phyloP scores from a whole-genome alignment of 2,888 invertebrate species.

The Marasmarcha lunaedactyla region DNA sequence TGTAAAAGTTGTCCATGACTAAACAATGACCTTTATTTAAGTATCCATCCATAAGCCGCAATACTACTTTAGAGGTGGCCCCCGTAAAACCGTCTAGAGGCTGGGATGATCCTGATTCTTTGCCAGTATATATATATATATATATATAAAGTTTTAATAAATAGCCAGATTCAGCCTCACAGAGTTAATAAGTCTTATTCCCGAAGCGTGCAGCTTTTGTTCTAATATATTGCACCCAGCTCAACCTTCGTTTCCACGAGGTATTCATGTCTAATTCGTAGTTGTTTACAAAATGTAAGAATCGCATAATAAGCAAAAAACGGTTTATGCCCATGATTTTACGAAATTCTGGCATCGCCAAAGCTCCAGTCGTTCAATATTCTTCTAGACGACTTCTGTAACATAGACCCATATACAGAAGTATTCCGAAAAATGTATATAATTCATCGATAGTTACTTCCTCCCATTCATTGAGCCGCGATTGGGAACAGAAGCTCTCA shows the following conservation, averaged over 20 bases:
- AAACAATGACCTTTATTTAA: slow-evolving; percentile 11
- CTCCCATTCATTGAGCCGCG: too few species aligned
- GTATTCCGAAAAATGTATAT: too few species aligned
- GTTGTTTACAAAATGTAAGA: slow-evolving; percentile 12
- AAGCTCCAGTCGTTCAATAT: too few species aligned
- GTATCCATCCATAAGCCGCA: slow-evolving; percentile 10
- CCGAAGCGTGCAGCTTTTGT: slow-evolving; percentile 14
- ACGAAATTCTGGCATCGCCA: too few species aligned
- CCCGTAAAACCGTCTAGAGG: slow-evolving; percentile 12
- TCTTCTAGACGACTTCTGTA: too few species aligned
- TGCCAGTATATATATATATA: slow-evolving; percentile 1
- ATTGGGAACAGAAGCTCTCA: too few species aligned
- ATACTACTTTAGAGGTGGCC: slow-evolving; percentile 14
- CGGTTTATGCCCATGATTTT: too few species aligned
- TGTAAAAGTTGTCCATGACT: slow-evolving; percentile 16
- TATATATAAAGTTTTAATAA: neutral
- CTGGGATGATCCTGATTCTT: neutral
- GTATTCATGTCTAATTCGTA: too few species aligned
- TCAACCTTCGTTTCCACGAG: slow-evolving; percentile 13
- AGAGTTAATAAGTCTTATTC: slow-evolving; percentile 2
- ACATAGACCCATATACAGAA: too few species aligned
- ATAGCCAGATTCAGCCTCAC: slow-evolving; percentile 14
- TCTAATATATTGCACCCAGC: slow-evolving; percentile 13
- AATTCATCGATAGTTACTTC: too few species aligned
- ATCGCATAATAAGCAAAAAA: slow-evolving; percentile 10